Percentiles rank a stretch among this genome's conserved stretches.
Conservation (phyloP, 2,797 vertebrate species). For the Todus mexicanus region DNA sequence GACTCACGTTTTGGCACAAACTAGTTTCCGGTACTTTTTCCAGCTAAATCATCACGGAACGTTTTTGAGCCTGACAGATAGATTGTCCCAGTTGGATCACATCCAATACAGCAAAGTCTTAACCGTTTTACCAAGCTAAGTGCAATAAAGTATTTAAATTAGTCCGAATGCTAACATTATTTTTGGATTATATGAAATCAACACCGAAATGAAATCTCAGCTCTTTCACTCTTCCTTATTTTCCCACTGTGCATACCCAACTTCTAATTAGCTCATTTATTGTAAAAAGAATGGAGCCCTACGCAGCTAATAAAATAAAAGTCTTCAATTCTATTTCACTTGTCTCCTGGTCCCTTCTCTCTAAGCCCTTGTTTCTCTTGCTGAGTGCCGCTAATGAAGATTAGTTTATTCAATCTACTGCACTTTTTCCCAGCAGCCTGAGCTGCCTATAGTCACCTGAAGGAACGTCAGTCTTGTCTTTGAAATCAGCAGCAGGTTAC, state of each 20-base stretch:
- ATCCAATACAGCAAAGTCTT: neutral
- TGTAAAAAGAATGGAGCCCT: neutral
- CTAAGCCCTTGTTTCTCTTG: neutral
- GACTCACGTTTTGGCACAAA: neutral
- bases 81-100: neutral
- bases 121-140: neutral
- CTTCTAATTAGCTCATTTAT: constrained; percentile 23
- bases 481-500: constrained; percentile 15
- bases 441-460: neutral
- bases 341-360: neutral
- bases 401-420: neutral
- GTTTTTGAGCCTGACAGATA: neutral
- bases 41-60: neutral
- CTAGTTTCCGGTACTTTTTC: neutral
- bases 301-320: neutral
- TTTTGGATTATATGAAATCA: neutral
- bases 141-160: constrained; percentile 23
- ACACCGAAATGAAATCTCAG: neutral
- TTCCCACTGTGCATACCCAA: neutral
- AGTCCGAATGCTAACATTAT: neutral
- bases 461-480: neutral
- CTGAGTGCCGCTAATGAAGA: constrained; percentile 1
- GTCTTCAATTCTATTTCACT: neutral
- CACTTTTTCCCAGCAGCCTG: neutral
- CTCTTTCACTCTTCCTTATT: neutral